Base-by-base conservation (phyloP, 2,888 invertebrate species). In the Chymomyza fuscimana region DNA sequence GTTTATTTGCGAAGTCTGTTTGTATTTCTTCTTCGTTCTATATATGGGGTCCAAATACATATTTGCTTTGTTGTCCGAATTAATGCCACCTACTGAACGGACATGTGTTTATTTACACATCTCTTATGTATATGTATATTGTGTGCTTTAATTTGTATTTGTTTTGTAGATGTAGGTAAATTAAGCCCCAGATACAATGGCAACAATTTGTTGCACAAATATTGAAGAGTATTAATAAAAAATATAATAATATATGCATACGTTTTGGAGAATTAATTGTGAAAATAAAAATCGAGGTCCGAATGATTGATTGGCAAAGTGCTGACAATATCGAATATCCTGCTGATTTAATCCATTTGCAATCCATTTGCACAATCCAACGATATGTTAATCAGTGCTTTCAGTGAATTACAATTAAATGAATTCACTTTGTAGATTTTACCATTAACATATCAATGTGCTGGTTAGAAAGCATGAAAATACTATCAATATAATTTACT, bases 191-290 rank as follows among this genome's bases (percentile, higher is more conserved):
- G 19, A 46, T 15, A 50, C 61, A 29, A 61, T 32, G 12, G 25
- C 19, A 56, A 56, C 25, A n/a, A 56, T 56, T 56, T 56, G 12
- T 46, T 46, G 40, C 40, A 16, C 19, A 22, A 56, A 25, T 56
- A 56, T 58, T 25, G 58, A 25, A 58, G 19, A 58, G 22, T 29
- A 58, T 22, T 25, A 22, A 32, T 32, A 58, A 58, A 25, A 58
- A 25, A 58, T 25, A 56, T 19, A 56, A 56, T 56, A 56, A 56
- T 56, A 56, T 56, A 22, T 56, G 25, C 56, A 56, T 56, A 56
- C 25, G 56, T 22, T 25, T 25, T 19, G 16, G 12, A 5, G 25
- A 22, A 58, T 58, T 58, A 58, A 25, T 58, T 58, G 58, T 19
- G 29, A 25, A 58, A 58, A 58, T 58, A 58, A n/a, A 46, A 46